Base-by-base conservation (phyloP, 2,888 invertebrate genomes). In the Caenorhabditis becei region DNA sequence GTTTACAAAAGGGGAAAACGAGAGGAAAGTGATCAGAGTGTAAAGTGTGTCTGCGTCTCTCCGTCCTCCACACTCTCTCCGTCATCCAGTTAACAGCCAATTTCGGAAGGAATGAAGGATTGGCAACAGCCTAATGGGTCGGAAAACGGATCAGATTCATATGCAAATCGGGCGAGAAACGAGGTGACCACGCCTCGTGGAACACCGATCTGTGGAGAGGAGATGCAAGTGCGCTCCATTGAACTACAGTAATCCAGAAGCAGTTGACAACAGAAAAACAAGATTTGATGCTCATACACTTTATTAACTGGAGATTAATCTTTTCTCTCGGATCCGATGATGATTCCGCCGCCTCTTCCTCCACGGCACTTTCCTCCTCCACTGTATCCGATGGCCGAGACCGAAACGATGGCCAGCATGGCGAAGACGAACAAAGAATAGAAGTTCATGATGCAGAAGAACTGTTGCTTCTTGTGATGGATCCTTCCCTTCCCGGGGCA, bases 21-120 rank as follows among this genome's bases (percentile, higher is more conserved):
- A 56, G 44, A 44, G 44, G 66, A 67, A 67, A 56, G 56, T 44
- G 67, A 67, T 67, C 54, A 35, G 35, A 66, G 66, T 66, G 66
- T 66, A 54, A 66, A 66, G 67, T 67, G 56, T 67, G 18, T 67
- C 67, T 56, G 58, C 58, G 67, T 67, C 56, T 56, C 67, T 20
- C 4, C 18, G 28, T 49, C 44, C 44, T 16, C 1, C 20, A 56
- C 44, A 28, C 20, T 41, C 20, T 58, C 44, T 67, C 58, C 4
- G 56, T 67, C 56, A n/a, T 56, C 54, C 56, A 16, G 56, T 56
- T 67, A 67, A 56, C 54, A 67, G 56, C 67, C 67, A 32, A 44
- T 44, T 67, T 67, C 47, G 56, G 32, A 10, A 35, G 35, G 10
- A 10, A 20, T 26, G 20, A 24, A 32, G 20, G n/a, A 28, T 56